Base-by-base conservation (phyloP, 2,888 invertebrate species). In the Clostera curtula region DNA sequence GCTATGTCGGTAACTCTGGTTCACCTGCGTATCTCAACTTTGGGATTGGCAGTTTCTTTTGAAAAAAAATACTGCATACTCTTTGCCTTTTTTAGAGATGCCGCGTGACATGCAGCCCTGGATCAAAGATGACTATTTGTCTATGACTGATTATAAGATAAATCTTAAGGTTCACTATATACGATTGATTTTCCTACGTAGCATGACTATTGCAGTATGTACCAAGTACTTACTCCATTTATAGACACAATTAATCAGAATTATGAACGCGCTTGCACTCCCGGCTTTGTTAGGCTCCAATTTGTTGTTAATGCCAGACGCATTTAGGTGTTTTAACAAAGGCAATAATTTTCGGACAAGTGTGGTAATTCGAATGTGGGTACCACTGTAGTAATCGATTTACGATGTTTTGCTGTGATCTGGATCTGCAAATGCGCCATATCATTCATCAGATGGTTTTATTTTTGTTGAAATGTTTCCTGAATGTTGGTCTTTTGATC, bases 221-320 rank as follows among this genome's bases (percentile, higher is more conserved):
- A n/a, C n/a, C n/a, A n/a, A n/a, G n/a, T n/a, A n/a, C n/a, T n/a
- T n/a, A n/a, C n/a, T n/a, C n/a, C n/a, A n/a, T n/a, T n/a, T n/a
- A n/a, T n/a, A n/a, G n/a, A n/a, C n/a, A n/a, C n/a, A 58, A 69
- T 70, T 68, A 66, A 68, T 71, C 62, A 62, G 63, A 63, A 48
- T 59, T 64, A 62, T 64, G 62, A 69, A 56, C 50, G 41, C 37
- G 49, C 52, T 46, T 55, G 48, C 54, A 29, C 25, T 27, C 22
- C 34, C 44, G 34, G 50, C 54, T 61, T 60, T 65, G 58, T 56
- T 49, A 9, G 23, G 23, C 15, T 15, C 27, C 45, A 48, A 57
- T 58, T 53, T 57, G 54, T 57, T 53, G 34, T 45, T 45, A 49
- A 55, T 52, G 46, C 43, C 39, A 50, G 52, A 49, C 30, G 34